phyloP scores from a whole-genome alignment of 2,888 invertebrate species.

The Aromia moschata region DNA sequence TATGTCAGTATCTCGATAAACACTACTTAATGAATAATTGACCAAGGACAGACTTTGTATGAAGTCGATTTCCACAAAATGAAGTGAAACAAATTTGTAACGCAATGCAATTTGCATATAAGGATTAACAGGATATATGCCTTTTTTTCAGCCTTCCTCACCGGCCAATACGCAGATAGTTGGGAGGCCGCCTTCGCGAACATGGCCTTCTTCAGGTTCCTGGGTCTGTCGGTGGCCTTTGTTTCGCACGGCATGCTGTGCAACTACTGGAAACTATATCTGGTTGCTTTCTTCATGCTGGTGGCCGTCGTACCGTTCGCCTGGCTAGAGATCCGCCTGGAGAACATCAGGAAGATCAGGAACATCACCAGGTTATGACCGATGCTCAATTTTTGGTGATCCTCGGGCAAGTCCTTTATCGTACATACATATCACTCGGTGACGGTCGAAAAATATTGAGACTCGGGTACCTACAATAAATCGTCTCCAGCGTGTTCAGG shows the following conservation, averaged over 20 bases:
- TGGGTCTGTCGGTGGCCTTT: conserved; percentile 73
- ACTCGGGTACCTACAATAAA: background rate
- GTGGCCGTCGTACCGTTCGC: conserved; percentile 66
- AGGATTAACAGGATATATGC: no score
- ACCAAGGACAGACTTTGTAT: no score
- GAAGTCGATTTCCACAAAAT: no score
- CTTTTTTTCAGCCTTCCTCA: conserved; percentile 59
- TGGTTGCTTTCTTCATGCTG: conserved; percentile 64
- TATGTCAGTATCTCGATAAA: no score
- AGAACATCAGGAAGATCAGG: conserved; percentile 56
- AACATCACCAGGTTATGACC: conserved; percentile 60
- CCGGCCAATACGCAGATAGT: conserved; percentile 60
- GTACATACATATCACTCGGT: conserved; percentile 40
- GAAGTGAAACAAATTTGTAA: no score
- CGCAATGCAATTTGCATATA: no score
- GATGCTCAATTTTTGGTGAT: conserved; percentile 57
- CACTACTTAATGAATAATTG: no score
- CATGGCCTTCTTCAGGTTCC: conserved; percentile 65
- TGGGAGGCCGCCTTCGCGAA: conserved; percentile 67
- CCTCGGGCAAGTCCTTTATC: conserved; percentile 30
- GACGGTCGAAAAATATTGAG: conserved; percentile 24
- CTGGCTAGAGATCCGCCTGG: conserved; percentile 65
- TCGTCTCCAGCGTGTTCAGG: background rate
- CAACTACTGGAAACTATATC: conserved; percentile 63
- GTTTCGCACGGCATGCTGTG: conserved; percentile 72